Conservation (phyloP, 2,113 vertebrate genomes). For the Patagioenas fasciata region DNA sequence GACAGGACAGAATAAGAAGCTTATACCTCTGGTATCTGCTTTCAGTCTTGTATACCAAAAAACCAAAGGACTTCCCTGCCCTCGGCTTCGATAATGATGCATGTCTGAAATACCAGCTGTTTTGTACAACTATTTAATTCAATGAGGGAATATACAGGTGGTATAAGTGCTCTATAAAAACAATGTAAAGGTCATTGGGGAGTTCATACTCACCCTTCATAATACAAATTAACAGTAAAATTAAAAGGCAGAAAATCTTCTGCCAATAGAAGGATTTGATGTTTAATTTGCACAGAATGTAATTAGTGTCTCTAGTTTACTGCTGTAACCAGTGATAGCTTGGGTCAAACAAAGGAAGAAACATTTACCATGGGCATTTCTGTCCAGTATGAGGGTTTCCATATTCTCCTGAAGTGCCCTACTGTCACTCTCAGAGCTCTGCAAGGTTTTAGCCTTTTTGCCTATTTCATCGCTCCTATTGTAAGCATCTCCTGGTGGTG, state of each 20-base stretch:
- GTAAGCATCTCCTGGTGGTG: neutral
- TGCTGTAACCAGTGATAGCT: neutral
- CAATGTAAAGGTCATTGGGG: neutral
- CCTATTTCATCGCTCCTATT: neutral
- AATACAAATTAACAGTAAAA: neutral
- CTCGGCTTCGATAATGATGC: neutral
- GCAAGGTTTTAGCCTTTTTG: neutral
- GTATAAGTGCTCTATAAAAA: neutral
- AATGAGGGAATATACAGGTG: neutral
- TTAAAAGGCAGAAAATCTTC: neutral
- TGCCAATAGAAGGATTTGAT: neutral
- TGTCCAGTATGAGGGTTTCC: neutral
- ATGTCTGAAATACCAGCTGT: neutral
- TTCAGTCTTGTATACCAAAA: neutral
- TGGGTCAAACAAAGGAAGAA: conserved; percentile 1
- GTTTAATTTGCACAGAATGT: neutral
- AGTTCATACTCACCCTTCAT: neutral
- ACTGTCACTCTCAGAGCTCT: neutral
- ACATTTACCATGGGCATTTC: neutral
- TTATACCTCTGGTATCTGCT: accelerated
- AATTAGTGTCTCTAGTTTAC: neutral
- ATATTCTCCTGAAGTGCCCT: neutral
- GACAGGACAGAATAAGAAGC: neutral
- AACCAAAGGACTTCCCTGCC: neutral
- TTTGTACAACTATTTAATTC: neutral